Conservation (phyloP, 2,113 vertebrate species). For the Corythaeola cristata region DNA sequence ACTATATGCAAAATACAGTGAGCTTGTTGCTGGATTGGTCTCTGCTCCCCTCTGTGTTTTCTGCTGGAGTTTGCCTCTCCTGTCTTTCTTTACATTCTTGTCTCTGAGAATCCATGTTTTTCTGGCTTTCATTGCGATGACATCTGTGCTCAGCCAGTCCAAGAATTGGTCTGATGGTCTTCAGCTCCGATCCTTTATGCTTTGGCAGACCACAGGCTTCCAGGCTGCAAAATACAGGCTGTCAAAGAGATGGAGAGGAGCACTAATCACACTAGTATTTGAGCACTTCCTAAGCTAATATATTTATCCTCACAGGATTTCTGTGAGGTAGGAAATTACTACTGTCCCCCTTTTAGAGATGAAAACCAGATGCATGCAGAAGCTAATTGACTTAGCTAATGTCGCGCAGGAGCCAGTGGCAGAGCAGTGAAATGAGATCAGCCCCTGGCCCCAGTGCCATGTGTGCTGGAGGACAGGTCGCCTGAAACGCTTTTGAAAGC, state of each 20-base stretch:
- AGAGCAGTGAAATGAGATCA: slow-evolving; percentile 3
- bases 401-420: background rate
- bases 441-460: background rate
- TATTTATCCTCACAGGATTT: slow-evolving; percentile 37
- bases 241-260: background rate
- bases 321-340: slow-evolving; percentile 33
- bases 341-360: slow-evolving; percentile 19
- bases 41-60: background rate
- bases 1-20: background rate
- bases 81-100: background rate
- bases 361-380: slow-evolving; percentile 38
- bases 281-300: slow-evolving; percentile 17
- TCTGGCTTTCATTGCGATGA: background rate
- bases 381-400: slow-evolving; percentile 55
- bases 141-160: background rate
- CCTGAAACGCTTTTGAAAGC: background rate
- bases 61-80: background rate
- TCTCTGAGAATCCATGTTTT: background rate
- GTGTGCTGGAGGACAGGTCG: background rate
- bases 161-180: background rate
- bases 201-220: background rate
- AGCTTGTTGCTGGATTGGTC: background rate
- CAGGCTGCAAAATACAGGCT: background rate
- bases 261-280: background rate
- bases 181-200: background rate